Conservation (phyloP, 2,113 vertebrate genomes). For the Dicaeum eximium region DNA sequence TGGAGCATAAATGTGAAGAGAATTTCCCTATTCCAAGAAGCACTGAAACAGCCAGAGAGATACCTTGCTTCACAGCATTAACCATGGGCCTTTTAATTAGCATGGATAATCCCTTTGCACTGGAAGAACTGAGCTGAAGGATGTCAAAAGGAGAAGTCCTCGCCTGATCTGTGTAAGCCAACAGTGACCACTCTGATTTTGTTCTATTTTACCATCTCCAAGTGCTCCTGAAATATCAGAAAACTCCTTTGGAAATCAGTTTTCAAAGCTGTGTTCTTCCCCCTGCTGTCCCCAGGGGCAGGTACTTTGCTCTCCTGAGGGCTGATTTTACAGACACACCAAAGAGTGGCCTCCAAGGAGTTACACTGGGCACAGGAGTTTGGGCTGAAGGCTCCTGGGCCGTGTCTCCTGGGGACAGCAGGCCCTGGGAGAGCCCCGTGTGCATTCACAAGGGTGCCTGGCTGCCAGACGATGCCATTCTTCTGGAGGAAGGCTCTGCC, state of each 20-base stretch:
- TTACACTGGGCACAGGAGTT: background rate
- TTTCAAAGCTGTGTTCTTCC: background rate
- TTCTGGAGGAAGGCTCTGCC: background rate
- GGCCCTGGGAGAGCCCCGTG: background rate
- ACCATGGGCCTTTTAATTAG: background rate
- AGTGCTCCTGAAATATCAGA: background rate
- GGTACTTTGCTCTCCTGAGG: background rate
- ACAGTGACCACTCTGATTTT: background rate
- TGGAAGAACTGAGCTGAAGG: background rate
- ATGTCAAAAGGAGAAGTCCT: background rate
- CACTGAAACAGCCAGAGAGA: background rate
- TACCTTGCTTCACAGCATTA: background rate
- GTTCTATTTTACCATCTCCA: background rate
- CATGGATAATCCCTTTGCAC: background rate
- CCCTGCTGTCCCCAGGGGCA: background rate
- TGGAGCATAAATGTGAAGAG: background rate
- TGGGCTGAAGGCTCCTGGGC: background rate
- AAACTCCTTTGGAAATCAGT: background rate
- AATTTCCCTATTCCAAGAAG: background rate
- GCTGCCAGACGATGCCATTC: slow-evolving; percentile 4
- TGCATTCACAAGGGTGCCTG: background rate
- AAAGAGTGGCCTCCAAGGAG: background rate
- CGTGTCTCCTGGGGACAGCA: background rate
- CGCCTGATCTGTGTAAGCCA: background rate
- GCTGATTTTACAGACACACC: background rate